These are phyloP conservation scores for Columba janthina DNA, from an alignment of 2,113 vertebrate species.

Conservation along the genomic window DNA sequence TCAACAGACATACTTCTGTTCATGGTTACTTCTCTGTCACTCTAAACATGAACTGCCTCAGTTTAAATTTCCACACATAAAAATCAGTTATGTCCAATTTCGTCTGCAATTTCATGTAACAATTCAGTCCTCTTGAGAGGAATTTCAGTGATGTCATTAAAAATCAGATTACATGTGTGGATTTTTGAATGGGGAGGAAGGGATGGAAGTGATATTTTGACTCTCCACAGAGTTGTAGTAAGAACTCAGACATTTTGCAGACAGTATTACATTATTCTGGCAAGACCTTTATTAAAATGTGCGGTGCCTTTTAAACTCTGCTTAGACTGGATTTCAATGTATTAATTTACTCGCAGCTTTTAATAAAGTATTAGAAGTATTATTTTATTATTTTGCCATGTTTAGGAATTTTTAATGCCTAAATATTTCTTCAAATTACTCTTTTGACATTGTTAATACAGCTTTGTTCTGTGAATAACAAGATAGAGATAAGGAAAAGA, in stretches of 20 bases:
- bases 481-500: neutral
- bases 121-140: neutral
- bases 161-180: neutral
- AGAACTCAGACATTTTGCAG: neutral
- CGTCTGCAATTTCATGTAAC: neutral
- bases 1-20: neutral
- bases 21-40: neutral
- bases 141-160: neutral
- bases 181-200: neutral
- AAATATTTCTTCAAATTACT: neutral
- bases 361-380: neutral
- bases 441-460: neutral
- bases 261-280: neutral
- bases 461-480: neutral
- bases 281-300: neutral
- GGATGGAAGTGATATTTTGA: neutral
- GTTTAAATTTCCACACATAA: neutral
- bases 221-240: neutral
- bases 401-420: neutral
- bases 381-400: neutral
- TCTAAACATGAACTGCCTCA: neutral
- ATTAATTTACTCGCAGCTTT: neutral
- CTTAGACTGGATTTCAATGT: neutral
- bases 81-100: conserved; percentile 8
- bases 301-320: neutral